phyloP scores from a whole-genome alignment of 1,140 invertebrate genomes.

The Atopsyche davidsoni region DNA sequence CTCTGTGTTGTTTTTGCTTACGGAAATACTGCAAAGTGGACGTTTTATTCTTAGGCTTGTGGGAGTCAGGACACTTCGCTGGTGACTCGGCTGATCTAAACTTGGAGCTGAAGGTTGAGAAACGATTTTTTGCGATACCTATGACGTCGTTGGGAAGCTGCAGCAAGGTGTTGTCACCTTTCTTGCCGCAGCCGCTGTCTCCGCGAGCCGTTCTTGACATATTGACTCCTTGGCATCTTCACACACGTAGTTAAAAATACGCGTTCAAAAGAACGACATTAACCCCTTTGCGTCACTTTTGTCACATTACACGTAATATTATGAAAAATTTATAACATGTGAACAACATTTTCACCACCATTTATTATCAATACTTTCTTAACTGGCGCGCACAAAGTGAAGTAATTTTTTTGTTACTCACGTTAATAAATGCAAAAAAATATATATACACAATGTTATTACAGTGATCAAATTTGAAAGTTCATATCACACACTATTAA shows the following conservation, averaged over 20 bases:
- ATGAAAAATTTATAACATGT: background rate
- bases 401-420: too few species aligned
- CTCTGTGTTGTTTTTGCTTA: background rate
- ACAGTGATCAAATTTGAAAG: too few species aligned
- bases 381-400: too few species aligned
- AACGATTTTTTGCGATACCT: conserved; percentile 19
- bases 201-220: conserved; percentile 12
- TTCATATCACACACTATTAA: too few species aligned
- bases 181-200: conserved; percentile 10
- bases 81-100: conserved; percentile 5
- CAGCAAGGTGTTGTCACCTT: conserved; percentile 14
- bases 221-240: conserved; percentile 10
- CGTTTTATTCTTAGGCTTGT: conserved; percentile 7
- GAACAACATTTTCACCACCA: background rate
- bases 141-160: conserved; percentile 22
- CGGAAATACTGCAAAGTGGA: conserved; percentile 8
- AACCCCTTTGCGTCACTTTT: too few species aligned
- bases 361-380: too few species aligned
- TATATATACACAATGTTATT: too few species aligned
- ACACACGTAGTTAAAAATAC: conserved; percentile 1
- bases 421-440: too few species aligned
- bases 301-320: too few species aligned
- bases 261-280: too few species aligned
- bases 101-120: conserved; percentile 20
- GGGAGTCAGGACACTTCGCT: background rate